Evolutionary conservation across 2,888 invertebrate species (phyloP), one percentile per base, ranked within the genome.

Genomic region (Dichetophora obliterata): DNA sequence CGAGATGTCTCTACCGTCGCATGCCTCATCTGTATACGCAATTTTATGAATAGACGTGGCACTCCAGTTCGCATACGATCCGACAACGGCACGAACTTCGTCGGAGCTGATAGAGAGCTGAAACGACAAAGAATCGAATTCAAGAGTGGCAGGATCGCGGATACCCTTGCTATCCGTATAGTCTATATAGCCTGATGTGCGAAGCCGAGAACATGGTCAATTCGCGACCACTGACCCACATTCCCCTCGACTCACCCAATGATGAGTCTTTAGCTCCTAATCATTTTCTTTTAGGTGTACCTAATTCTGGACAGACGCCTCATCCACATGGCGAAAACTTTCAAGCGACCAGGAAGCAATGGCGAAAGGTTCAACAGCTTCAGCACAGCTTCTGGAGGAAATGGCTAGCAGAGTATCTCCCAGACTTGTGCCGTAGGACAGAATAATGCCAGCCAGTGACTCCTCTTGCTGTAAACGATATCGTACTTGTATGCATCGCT

Each of bases 241-340:
- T 77, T n/a, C n/a, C n/a, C n/a, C n/a, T n/a, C n/a, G n/a, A n/a
- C n/a, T n/a, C n/a, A n/a, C n/a, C n/a, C n/a, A 50, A 50, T 27
- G 77, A 78, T 16, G 78, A 78, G 50, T 76, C 72, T 4, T 31
- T 72, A 24, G 77, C 75, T 5, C 77, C 75, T 2, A 78, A 77
- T 37, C 80, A 71, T 48, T 77, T 78, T 52, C 69, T n/a, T n/a
- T n/a, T n/a, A n/a, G n/a, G n/a, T n/a, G n/a, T n/a, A n/a, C n/a
- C n/a, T n/a, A n/a, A n/a, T 78, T 75, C 68, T 1, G 63, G 54
- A 16, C 78, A 77, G 65, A 76, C 72, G 19, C 73, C 78, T 31
- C 16, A 65, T 43, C 48, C 74, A 14, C 48, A 48, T 3, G 50
- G 24, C 16, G 71, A 54, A 34, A n/a, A 27, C 54, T 22, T 16